Evolutionary conservation across 2,797 vertebrate species (phyloP).

Genomic region (Oreochromis grahami): DNA sequence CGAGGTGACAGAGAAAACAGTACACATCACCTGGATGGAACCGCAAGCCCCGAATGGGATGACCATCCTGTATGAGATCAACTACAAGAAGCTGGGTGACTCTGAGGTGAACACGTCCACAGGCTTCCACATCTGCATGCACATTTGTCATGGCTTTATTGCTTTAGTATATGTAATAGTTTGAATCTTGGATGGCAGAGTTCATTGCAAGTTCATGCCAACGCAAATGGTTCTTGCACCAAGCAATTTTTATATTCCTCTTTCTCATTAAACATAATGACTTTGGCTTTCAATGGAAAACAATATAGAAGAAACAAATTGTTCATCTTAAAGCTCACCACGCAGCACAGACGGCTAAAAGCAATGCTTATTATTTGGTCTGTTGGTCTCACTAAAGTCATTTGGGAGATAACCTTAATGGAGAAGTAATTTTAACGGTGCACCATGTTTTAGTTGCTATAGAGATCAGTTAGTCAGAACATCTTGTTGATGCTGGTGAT

Average conservation of each 20-base stretch:
- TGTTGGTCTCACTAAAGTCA: not conserved
- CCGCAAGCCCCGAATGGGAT: slow-evolving; percentile 88
- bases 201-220: not conserved
- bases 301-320: not conserved
- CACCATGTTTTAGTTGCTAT: slow-evolving; percentile 48
- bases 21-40: slow-evolving; percentile 88
- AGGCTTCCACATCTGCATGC: not conserved
- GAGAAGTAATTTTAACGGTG: not conserved
- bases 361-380: not conserved
- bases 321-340: not conserved
- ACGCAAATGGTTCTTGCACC: not conserved
- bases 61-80: slow-evolving; percentile 93
- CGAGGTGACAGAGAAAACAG: slow-evolving; percentile 81
- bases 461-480: slow-evolving; percentile 27
- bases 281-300: not conserved
- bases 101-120: slow-evolving; percentile 79
- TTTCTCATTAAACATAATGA: slow-evolving; percentile 1
- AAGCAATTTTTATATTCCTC: not conserved
- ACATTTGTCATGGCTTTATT: not conserved
- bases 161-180: not conserved
- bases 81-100: slow-evolving; percentile 87
- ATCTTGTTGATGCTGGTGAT: not conserved
- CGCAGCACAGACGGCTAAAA: not conserved
- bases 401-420: slow-evolving; percentile 30
- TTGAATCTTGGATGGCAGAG: not conserved